phyloP scores from a whole-genome alignment of 2,113 vertebrate genomes.

The Sander vitreus region DNA sequence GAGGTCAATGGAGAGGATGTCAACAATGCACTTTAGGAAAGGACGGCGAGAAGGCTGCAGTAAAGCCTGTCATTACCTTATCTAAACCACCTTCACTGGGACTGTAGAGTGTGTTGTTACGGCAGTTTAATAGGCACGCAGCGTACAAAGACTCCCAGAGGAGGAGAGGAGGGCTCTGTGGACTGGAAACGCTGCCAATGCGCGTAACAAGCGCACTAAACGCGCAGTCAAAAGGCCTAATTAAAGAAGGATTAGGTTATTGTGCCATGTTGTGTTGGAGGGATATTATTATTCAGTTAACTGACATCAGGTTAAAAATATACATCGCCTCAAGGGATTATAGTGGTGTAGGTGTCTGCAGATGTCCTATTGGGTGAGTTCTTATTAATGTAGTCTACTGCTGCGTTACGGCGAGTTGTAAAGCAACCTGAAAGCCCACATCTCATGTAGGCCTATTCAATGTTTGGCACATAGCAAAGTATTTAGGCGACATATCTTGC shows the following conservation, averaged over 20 bases:
- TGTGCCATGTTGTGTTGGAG: background rate
- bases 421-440: conserved; percentile 8
- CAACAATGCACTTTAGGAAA: conserved; percentile 64
- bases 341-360: background rate
- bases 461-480: background rate
- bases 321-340: background rate
- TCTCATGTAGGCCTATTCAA: too few relatives aligned
- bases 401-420: background rate
- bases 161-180: background rate
- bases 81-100: background rate
- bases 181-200: background rate
- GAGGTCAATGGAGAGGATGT: conserved; percentile 82
- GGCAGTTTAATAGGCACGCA: background rate
- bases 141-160: conserved; percentile 24
- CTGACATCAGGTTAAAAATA: background rate
- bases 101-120: background rate
- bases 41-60: conserved; percentile 15
- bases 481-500: background rate
- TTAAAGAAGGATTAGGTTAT: background rate
- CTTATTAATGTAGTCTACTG: background rate
- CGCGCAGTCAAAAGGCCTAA: background rate
- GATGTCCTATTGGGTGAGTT: background rate
- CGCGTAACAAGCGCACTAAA: background rate
- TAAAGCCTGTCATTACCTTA: conserved; percentile 22
- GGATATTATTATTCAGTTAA: background rate